Evolutionary conservation across 35 echinoderm and acorn worm species (phyloP), one percentile per base, ranked within the genome.

Genomic region (Lytechinus variegatus): DNA sequence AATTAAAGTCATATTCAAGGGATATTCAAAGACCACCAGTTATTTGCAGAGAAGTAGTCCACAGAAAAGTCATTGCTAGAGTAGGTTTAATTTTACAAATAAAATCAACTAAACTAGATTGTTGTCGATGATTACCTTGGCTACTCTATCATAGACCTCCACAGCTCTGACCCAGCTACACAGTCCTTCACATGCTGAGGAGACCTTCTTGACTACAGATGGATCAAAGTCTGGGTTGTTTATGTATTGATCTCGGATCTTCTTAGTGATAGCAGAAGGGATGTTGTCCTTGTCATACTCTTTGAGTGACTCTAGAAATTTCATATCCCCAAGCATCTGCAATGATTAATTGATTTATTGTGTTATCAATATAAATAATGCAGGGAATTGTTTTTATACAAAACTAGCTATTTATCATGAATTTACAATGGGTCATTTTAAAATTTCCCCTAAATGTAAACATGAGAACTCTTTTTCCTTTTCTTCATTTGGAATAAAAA

Each of bases 81-180:
- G 33, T 44, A 44, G 33, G 33, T 44, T 44, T 44, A 44, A 44
- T 44, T 44, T 0, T 44, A 44, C 33, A 44, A 2, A 44, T 44
- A 44, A 44, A 44, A 44, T 44, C 0, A 44, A 2, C 33, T 44
- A 44, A 44, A 44, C 33, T 44, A 44, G 33, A 44, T 44, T 1
- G 33, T 44, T 44, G 33, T 44, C 0, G 33, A 44, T 44, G 33
- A 66, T 71, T 96, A 99, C 98, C 97, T 99, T 99, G 57, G 96
- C 98, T 1, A 98, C 96, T 94, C 97, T 98, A 95, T 99, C 98
- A 97, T 99, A 99, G 5, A 99, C 98, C 54, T 99, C 98, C 7
- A 97, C 95, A 16, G 98, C 98, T 89, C 93, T 95, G 2, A 99
- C 98, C 98, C 98, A 99, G 52, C 94, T 96, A 56, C 98, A 99